Percentiles rank a stretch among this genome's conserved stretches.
These are phyloP conservation scores for Engystomops pustulosus DNA, from an alignment of 2,113 vertebrate genomes.

Conservation along the genomic window DNA sequence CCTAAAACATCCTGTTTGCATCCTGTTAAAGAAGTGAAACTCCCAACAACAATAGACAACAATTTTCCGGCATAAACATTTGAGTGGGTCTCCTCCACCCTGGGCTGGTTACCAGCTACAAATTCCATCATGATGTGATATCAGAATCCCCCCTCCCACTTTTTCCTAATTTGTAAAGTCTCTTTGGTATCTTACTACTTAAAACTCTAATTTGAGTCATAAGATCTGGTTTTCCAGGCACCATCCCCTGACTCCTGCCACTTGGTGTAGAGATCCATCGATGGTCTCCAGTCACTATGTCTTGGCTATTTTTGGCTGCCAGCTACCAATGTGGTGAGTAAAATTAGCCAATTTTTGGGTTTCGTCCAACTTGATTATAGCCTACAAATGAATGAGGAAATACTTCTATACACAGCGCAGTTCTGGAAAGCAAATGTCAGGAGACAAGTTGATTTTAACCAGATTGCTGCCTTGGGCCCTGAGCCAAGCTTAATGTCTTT, in stretches of 20 bases:
- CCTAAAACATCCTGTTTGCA: no score
- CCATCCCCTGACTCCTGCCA: neutral
- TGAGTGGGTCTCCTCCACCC: no score
- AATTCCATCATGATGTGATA: neutral
- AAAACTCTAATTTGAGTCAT: neutral
- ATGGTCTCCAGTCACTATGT: neutral
- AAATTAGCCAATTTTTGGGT: neutral
- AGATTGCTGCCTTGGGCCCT: slow-evolving; percentile 36
- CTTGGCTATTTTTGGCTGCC: neutral
- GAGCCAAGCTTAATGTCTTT: neutral
- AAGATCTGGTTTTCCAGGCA: slow-evolving; percentile 8
- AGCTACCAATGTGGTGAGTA: neutral
- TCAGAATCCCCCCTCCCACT: neutral
- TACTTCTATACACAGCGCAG: neutral
- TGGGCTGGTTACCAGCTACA: no score
- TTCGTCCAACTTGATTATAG: slow-evolving; percentile 3
- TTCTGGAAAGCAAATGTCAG: slow-evolving; percentile 37
- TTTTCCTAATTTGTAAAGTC: neutral
- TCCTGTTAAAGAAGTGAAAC: no score
- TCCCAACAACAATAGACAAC: no score
- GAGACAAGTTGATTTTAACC: slow-evolving; percentile 42
- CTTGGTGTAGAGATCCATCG: neutral
- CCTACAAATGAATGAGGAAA: slow-evolving; percentile 34
- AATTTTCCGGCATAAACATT: no score
- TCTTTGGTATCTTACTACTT: neutral